phyloP scores from a whole-genome alignment of 2,888 invertebrate species.

The Leptinotarsa juncta region DNA sequence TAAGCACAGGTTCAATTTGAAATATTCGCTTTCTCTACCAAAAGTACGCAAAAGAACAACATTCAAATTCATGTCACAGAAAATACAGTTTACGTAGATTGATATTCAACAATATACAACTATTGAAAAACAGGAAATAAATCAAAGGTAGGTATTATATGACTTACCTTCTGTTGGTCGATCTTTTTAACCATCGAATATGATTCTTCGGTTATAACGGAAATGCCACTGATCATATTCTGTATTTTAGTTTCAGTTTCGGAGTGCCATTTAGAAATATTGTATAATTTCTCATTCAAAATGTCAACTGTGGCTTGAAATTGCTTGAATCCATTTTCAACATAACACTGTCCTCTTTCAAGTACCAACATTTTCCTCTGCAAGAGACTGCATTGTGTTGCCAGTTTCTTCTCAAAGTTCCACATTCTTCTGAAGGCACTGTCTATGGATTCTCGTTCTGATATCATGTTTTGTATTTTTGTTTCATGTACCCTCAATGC shows the following conservation, averaged over 20 bases:
- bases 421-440: constrained; percentile 22
- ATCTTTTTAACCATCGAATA: constrained; percentile 11
- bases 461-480: constrained; percentile 19
- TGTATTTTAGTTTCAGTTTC: constrained; percentile 35
- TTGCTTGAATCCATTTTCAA: constrained; percentile 31
- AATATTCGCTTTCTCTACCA: no score
- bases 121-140: no score
- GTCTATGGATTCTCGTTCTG: constrained; percentile 21
- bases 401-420: constrained; percentile 23
- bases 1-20: no score
- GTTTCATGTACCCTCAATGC: background rate
- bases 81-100: no score
- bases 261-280: constrained; percentile 33
- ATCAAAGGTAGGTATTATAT: no score
- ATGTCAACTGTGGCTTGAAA: constrained; percentile 28
- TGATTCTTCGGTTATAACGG: constrained; percentile 1
- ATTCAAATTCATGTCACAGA: no score
- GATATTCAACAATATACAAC: no score
- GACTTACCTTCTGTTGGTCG: constrained; percentile 20
- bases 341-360: constrained; percentile 32
- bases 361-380: constrained; percentile 27
- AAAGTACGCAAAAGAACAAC: no score
- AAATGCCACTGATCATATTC: constrained; percentile 22
- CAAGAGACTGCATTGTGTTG: constrained; percentile 17
- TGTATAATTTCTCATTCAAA: constrained; percentile 36